Percentiles rank a stretch among this genome's conserved stretches.
These are phyloP conservation scores for Tragelaphus buxtoni DNA, from an alignment of 2,113 vertebrate genomes.

Conservation along the genomic window DNA sequence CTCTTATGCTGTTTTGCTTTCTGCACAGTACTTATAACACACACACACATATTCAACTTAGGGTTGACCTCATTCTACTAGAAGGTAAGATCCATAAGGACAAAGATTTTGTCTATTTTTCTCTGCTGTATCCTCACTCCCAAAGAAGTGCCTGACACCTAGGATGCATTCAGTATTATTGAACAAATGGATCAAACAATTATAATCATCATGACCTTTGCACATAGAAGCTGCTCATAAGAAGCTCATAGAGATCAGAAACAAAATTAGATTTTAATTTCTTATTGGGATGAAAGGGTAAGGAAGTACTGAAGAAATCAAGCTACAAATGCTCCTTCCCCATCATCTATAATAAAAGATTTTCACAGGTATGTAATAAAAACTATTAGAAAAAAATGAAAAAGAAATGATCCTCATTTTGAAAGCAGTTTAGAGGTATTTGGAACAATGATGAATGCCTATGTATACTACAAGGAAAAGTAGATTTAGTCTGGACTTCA, in stretches of 20 bases:
- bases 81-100: neutral
- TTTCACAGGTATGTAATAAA: neutral
- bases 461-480: neutral
- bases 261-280: neutral
- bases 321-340: neutral
- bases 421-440: neutral
- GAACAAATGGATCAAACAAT: neutral
- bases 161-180: neutral
- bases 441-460: neutral
- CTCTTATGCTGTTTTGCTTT: neutral
- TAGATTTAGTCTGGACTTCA: neutral
- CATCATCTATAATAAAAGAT: neutral
- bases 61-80: neutral
- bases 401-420: neutral
- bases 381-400: neutral
- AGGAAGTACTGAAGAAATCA: neutral
- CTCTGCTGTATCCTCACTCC: neutral
- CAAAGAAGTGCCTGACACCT: neutral
- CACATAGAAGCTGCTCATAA: neutral
- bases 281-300: neutral
- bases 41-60: neutral
- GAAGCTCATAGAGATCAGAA: neutral
- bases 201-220: neutral
- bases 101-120: neutral
- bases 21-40: neutral